A percentile compares a stretch with the other conserved stretches of the same genome.
These are phyloP conservation scores for Drosophila grimshawi DNA, from an alignment of 1,140 invertebrate genomes.

Conservation along the genomic window DNA sequence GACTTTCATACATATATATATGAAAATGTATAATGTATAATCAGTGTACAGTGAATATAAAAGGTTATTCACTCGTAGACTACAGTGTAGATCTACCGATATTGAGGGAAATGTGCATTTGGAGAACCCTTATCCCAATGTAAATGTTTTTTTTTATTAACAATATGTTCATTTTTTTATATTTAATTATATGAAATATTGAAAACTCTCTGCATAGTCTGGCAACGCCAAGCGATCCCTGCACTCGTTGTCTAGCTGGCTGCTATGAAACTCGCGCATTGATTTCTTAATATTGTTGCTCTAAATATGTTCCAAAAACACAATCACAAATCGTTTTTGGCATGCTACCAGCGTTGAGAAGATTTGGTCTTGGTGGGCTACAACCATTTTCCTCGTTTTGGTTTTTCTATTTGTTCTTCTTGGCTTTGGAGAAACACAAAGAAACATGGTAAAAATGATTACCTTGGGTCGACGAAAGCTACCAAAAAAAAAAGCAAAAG, in stretches of 20 bases:
- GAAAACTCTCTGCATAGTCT: no score
- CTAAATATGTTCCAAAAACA: conserved; percentile 5
- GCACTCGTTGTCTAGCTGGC: no score
- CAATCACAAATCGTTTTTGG: conserved; percentile 12
- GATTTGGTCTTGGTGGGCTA: conserved; percentile 6
- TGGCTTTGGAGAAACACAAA: conserved; percentile 27
- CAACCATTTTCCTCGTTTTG: conserved; percentile 2
- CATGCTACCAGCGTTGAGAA: conserved; percentile 28
- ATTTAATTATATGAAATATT: no score
- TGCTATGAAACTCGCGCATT: no score
- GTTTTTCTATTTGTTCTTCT: conserved; percentile 6
- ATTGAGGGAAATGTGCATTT: conserved; percentile 23
- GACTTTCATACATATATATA: conserved; percentile 8
- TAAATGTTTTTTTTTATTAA: no score
- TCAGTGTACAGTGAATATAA: background rate
- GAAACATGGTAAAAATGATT: conserved; percentile 44
- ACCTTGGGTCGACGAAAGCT: conserved; percentile 63
- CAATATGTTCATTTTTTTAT: no score
- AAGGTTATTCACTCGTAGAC: conserved; percentile 31
- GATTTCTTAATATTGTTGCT: no score
- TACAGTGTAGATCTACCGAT: background rate
- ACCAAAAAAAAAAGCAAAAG: conserved; percentile 40
- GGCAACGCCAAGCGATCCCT: no score
- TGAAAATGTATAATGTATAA: background rate
- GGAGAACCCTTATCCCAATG: no score